Percentiles rank a stretch among this genome's conserved stretches.
Conservation (phyloP, 2,797 vertebrate species). For the Sebastes kiyomatsui region DNA sequence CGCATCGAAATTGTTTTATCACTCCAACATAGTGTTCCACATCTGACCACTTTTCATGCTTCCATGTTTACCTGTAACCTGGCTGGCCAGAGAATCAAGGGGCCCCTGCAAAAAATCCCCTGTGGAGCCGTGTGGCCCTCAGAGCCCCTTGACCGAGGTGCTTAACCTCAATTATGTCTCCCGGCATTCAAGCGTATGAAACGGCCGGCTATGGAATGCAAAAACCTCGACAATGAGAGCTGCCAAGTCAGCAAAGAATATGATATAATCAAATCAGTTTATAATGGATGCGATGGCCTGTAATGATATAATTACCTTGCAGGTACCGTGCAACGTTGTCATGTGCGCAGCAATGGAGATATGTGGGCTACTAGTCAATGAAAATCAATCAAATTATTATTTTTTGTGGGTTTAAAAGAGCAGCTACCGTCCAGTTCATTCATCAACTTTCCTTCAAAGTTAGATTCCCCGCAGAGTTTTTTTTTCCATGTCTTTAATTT, state of each 20-base stretch:
- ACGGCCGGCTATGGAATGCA: slow-evolving; percentile 26
- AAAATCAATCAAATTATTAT: slow-evolving; percentile 36
- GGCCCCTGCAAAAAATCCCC: slow-evolving; percentile 40
- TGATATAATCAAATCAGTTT: slow-evolving; percentile 38
- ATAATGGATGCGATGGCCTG: slow-evolving; percentile 43
- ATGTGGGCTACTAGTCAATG: slow-evolving; percentile 9
- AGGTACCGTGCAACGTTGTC: slow-evolving; percentile 20
- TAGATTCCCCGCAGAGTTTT: slow-evolving; percentile 27
- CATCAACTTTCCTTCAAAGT: slow-evolving; percentile 25
- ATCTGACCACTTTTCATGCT: not conserved
- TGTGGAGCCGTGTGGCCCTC: slow-evolving; percentile 31
- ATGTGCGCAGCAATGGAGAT: slow-evolving; percentile 13
- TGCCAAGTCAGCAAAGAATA: slow-evolving; percentile 40
- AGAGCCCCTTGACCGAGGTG: slow-evolving; percentile 46
- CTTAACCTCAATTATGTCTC: slow-evolving; percentile 65
- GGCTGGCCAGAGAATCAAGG: not conserved
- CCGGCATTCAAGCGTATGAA: slow-evolving; percentile 24
- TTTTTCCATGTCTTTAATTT: slow-evolving; percentile 24
- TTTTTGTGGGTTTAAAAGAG: slow-evolving; percentile 4
- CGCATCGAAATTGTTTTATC: not conserved
- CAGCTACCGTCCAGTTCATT: slow-evolving; percentile 9
- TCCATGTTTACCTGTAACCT: not conserved
- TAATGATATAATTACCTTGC: slow-evolving; percentile 53
- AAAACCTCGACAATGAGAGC: slow-evolving; percentile 5
- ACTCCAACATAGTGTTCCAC: not conserved